phyloP scores from a whole-genome alignment of 2,797 vertebrate genomes.

The Geotrypetes seraphini region DNA sequence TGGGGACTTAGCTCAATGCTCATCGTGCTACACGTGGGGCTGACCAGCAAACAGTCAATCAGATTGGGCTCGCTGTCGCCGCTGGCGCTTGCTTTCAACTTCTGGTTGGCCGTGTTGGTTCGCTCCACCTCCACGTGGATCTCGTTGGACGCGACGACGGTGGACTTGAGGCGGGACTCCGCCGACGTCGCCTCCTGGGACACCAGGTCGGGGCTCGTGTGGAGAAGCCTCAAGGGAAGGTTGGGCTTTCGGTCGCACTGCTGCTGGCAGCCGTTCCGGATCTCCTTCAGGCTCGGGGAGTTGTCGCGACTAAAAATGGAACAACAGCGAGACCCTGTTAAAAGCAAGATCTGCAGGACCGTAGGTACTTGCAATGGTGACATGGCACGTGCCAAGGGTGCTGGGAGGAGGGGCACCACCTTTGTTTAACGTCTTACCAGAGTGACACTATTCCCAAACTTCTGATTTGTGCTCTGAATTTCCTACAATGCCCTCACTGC shows the following conservation, averaged over 20 bases:
- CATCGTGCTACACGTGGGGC: conserved; percentile 84
- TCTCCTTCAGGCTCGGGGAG: conserved; percentile 95
- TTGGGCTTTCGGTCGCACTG: conserved; percentile 89
- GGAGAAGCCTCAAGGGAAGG: conserved; percentile 83
- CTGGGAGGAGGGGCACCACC: too few relatives aligned
- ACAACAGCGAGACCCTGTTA: not conserved
- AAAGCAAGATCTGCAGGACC: too few relatives aligned
- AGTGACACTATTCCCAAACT: too few relatives aligned
- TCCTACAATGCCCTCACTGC: too few relatives aligned
- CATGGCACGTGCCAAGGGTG: too few relatives aligned
- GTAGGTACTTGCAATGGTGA: too few relatives aligned
- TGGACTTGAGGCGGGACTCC: conserved; percentile 58
- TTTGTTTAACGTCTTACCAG: too few relatives aligned
- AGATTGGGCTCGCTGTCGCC: conserved; percentile 93
- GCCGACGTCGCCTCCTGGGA: conserved; percentile 60
- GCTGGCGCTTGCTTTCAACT: conserved; percentile 66
- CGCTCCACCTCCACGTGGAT: conserved; percentile 92
- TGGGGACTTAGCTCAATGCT: conserved; percentile 94
- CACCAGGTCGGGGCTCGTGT: conserved; percentile 71
- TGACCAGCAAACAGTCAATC: conserved; percentile 96
- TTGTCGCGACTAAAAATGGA: conserved; percentile 78
- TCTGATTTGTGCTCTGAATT: too few relatives aligned
- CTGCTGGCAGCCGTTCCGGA: conserved; percentile 93
- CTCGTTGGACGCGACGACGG: conserved; percentile 86
- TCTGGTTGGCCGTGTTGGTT: conserved; percentile 79